Evolutionary conservation across 2,888 invertebrate species (phyloP).

Genomic region (Sialis fuliginosa): DNA sequence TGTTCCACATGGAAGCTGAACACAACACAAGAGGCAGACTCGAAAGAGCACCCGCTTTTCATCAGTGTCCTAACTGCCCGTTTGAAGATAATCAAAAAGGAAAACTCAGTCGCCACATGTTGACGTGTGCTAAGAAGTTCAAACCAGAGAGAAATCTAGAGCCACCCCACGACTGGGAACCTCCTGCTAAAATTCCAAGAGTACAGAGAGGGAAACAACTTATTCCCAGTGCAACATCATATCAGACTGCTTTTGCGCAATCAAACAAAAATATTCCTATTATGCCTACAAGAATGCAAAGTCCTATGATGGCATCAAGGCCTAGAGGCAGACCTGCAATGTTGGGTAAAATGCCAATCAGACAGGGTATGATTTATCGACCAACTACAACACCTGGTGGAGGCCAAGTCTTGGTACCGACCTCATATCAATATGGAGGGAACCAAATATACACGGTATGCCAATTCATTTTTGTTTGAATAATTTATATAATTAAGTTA

Average conservation of each 20-base stretch:
- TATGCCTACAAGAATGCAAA: slow-evolving; percentile 21
- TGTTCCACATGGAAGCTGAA: slow-evolving; percentile 81
- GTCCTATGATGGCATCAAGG: slow-evolving; percentile 17
- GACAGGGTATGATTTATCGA: slow-evolving; percentile 47
- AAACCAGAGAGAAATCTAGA: slow-evolving; percentile 72
- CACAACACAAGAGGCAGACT: slow-evolving; percentile 71
- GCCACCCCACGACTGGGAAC: slow-evolving; percentile 82
- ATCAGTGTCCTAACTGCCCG: slow-evolving; percentile 84
- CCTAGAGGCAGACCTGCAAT: slow-evolving; percentile 23
- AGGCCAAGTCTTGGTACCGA: slow-evolving; percentile 32
- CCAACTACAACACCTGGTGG: slow-evolving; percentile 32
- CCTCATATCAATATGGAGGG: slow-evolving; percentile 38
- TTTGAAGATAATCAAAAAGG: slow-evolving; percentile 89
- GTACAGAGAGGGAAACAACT: slow-evolving; percentile 28
- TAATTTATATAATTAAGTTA: not conserved
- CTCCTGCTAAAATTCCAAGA: slow-evolving; percentile 82
- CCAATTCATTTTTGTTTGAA: slow-evolving; percentile 6
- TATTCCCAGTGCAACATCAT: slow-evolving; percentile 19
- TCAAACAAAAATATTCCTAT: slow-evolving; percentile 23
- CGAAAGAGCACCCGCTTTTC: slow-evolving; percentile 70
- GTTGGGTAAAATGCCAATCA: slow-evolving; percentile 9
- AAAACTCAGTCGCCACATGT: slow-evolving; percentile 71
- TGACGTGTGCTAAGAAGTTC: slow-evolving; percentile 78
- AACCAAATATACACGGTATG: slow-evolving; percentile 47
- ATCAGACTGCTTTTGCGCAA: slow-evolving; percentile 31